These are phyloP conservation scores for Philaenus spumarius DNA, from an alignment of 1,140 invertebrate genomes.

Conservation along the genomic window DNA sequence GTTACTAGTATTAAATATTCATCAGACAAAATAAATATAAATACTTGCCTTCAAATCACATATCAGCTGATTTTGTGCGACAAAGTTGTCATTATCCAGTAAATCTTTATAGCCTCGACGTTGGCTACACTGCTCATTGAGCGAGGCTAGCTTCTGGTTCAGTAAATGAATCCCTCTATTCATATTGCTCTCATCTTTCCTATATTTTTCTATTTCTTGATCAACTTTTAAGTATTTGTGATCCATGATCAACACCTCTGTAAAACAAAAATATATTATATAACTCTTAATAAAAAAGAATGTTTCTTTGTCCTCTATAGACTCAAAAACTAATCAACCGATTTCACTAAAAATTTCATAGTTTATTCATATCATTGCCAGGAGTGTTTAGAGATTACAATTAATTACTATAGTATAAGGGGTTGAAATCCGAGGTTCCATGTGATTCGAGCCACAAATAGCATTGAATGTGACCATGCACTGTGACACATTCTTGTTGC, in stretches of 20 bases:
- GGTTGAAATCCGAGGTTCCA: no score
- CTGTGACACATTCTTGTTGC: no score
- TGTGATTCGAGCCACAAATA: no score
- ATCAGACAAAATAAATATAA: no score
- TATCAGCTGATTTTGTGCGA: conserved; percentile 47
- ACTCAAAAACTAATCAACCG: no score
- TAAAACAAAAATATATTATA: conserved; percentile 23
- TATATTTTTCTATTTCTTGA: conserved; percentile 50
- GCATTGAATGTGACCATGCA: no score
- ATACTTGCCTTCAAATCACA: conserved; percentile 42
- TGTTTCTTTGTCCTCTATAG: no score
- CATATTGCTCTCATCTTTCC: conserved; percentile 48
- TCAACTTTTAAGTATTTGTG: conserved; percentile 64
- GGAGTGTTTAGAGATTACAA: no score
- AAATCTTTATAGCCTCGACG: conserved; percentile 32
- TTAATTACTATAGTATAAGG: no score
- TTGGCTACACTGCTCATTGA: conserved; percentile 40
- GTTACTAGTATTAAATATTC: no score
- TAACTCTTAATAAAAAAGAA: conserved; percentile 13
- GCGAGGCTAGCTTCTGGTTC: conserved; percentile 49
- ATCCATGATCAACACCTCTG: conserved; percentile 65
- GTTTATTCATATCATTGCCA: no score
- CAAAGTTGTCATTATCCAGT: conserved; percentile 52
- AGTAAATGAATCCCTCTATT: conserved; percentile 50
- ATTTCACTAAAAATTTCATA: no score